Base-by-base conservation (phyloP, 2,888 invertebrate genomes). In the Caenorhabditis zanzibari region DNA sequence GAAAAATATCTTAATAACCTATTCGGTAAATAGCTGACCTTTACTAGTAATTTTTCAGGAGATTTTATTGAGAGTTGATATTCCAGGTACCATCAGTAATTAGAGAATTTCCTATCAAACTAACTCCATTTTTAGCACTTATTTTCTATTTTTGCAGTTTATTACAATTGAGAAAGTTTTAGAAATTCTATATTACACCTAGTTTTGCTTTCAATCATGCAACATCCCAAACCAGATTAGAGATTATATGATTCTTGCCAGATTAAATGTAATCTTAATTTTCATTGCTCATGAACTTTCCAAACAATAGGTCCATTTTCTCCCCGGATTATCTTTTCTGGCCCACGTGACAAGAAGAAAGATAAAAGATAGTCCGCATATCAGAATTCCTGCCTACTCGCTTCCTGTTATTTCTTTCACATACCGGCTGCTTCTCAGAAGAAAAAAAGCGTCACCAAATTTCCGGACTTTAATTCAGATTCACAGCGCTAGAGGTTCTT, bases 361-460 rank as follows among this genome's bases (percentile, higher is more conserved):
- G 52, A 66, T 52, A 22, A 54, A 35, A 69, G 54, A 32, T 56
- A 26, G n/a, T 44, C 3, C 16, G 49, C 47, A 14, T 26, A 58
- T 52, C 66, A 52, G 35, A 26, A 38, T 58, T 22, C 24, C 52
- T 19, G 44, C 38, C 49, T 49, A 44, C 63, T 38, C 58, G 63
- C 49, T 79, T 79, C 79, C 72, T 79, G 79, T 72, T 71, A 58
- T 68, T 68, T 59, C 58, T 59, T 26, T 35, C 12, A 35, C 22
- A 38, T 19, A 32, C 32, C 38, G 41, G 54, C 47, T 76, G 58
- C 59, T 59, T 63, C 59, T 63, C 38, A 73, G 72, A 73, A 59
- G n/a, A 77, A 66, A 63, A 63, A 38, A 16, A 16, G 59, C 38
- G 68, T 68, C 68, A 69, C 63, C 47, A 19, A 63, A 69, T 69